A percentile compares a stretch with the other conserved stretches of the same genome.
phyloP scores from a whole-genome alignment of 1,140 invertebrate genomes.

The Pectinophora gossypiella region DNA sequence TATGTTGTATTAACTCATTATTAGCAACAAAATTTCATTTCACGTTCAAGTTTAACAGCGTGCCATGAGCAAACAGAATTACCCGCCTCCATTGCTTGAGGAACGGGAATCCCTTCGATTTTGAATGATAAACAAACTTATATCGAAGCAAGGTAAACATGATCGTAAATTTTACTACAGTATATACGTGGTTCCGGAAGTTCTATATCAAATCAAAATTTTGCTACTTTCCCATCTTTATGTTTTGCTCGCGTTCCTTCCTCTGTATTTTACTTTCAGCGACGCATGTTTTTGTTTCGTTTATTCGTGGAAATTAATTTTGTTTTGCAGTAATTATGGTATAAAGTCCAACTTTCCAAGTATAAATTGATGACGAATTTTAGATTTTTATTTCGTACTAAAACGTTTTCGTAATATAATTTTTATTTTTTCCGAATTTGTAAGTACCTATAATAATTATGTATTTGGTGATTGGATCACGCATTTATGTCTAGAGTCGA shows the following conservation, averaged over 20 bases:
- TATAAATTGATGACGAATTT: too few species aligned
- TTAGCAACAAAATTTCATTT: conserved; percentile 37
- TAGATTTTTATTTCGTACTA: too few species aligned
- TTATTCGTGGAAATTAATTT: neutral
- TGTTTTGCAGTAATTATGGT: neutral
- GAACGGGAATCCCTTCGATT: conserved; percentile 41
- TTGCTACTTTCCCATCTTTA: conserved; percentile 20
- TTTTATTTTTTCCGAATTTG: too few species aligned
- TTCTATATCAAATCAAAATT: conserved; percentile 46
- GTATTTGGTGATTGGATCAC: too few species aligned
- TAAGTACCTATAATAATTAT: too few species aligned
- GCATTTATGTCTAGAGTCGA: too few species aligned
- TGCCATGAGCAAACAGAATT: conserved; percentile 48
- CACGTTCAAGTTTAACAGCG: conserved; percentile 35
- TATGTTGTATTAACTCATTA: conserved; percentile 35
- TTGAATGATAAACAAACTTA: conserved; percentile 57
- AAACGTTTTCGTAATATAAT: too few species aligned
- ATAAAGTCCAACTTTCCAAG: too few species aligned
- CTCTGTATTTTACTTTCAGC: neutral
- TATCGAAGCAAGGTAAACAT: conserved; percentile 52
- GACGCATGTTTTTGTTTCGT: neutral
- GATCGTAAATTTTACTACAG: conserved; percentile 57
- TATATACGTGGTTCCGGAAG: conserved; percentile 34
- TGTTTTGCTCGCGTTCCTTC: neutral
- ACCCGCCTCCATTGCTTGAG: conserved; percentile 40